Base-by-base conservation (phyloP, 1,140 invertebrate genomes). In the Galleria mellonella region DNA sequence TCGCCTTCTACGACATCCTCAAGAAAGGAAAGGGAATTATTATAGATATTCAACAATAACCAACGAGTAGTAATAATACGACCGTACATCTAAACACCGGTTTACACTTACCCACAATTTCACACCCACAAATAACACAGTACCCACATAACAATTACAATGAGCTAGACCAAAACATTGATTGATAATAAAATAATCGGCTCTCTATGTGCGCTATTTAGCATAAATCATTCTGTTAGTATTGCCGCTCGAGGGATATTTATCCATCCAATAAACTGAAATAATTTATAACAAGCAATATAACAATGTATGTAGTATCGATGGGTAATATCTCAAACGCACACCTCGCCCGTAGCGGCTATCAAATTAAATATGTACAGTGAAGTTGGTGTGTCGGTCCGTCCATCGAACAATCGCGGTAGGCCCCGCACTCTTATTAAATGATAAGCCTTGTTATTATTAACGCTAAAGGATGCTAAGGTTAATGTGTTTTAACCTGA, bases 281-380 rank as follows among this genome's bases (percentile, higher is more conserved):
- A 55, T 65, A 63, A 74, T 70, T 77, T 73, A 77, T 72, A 72
- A 67, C 58, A 36, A 52, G 50, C 55, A 47, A 57, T 23, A 23
- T 69, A 76, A 76, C 67, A 73, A 71, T 71, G 70, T 64, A 57
- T 61, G 59, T 51, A 43, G 47, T 69, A 72, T 72, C 66, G 55
- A 55, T 56, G 55, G 65, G 59, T 62, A 56, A 72, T 74, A 69
- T 74, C 71, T 77, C 68, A 77, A 72, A 69, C 45, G 62, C 60
- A 67, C 73, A 72, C 68, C 73, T 77, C 55, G 62, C 59, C 59
- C 15, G 53, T 62, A 60, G 57, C 56, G 60, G 54, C 47, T 56
- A 60, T 56, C 46, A 59, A 62, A 69, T 72, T 72, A 72, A 72
- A 67, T 68, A 61, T 27, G 54, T 55, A 15, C 14, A 17, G 35